Evolutionary conservation across 2,113 vertebrate genomes (phyloP), one percentile per base, ranked within the genome.

Genomic region (Camelus dromedarius): DNA sequence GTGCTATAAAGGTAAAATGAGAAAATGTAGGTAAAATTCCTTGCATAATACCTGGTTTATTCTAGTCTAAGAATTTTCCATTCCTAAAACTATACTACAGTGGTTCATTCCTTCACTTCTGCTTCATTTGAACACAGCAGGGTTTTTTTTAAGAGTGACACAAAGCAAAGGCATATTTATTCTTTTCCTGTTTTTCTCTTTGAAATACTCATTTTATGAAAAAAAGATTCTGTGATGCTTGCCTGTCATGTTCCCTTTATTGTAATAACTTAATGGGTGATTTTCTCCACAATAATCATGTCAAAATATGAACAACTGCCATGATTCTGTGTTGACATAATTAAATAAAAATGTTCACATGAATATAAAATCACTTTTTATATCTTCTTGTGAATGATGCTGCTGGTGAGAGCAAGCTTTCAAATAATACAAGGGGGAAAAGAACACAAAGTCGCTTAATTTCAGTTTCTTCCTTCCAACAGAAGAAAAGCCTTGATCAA

Each of bases 311-410:
- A 93, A 77, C 86, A 95, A 91, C 67, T 73, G 52, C 64, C 46
- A 64, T 70, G 42, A 46, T 90, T 97, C 89, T 94, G 22, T 96
- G n/a, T 93, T 85, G 42, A 91, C 42, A 85, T 48, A 89, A 79
- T 93, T 93, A 94, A 96, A 83, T 87, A 91, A 96, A 96, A 93
- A 86, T 52, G n/a, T 50, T 42, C 76, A 91, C 26, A 82, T 72
- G 56, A 94, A 56, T 70, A 85, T 91, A 93, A 95, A 96, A 52
- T 83, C 50, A 60, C 24, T 96, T 94, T 95, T 83, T 6, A 72
- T 70, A 66, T 81, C 26, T 86, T 82, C 89, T 89, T 85, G 26
- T 79, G 35, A 96, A 91, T 84, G 46, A 92, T 87, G 35, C n/a
- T 67, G 50, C 48, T 42, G 77, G 20, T 77, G 6, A 93, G 28